Evolutionary conservation across 2,888 invertebrate species (phyloP), one percentile per base, ranked within the genome.

Genomic region (Stenchaetothrips biformis): DNA sequence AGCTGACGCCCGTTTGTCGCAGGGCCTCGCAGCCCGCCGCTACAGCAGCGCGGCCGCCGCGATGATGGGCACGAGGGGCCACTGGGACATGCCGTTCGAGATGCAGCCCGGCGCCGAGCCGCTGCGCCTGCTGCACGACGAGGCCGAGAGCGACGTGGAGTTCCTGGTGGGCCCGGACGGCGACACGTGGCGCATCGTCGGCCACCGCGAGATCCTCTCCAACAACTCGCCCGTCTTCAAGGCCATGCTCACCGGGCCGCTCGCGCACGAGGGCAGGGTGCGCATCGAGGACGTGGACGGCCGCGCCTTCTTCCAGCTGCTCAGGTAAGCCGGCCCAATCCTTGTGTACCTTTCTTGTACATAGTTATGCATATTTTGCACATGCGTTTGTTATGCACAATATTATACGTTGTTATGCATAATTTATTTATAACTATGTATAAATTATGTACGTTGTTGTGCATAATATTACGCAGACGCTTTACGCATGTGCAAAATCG

Each of bases 101-200:
- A 37, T 4, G 37, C 2, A 2, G 37, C 2, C 37, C 37, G 4
- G 4, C 37, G 37, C 37, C 37, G 37, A 37, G 37, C 37, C 37
- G 37, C 37, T 37, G 9, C 67, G 21, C 7, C 86, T 89, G 59
- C 89, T 89, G 83, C 89, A 90, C 83, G 87, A 88, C 82, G 90
- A 90, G 85, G 88, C 87, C 81, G 89, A 89, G 82, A 89, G 90
- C 83, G 92, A 92, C 85, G 89, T 92, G 82, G 88, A 89, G 67
- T 91, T 92, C 85, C 88, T 92, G 84, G 92, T 91, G 59, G 92
- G 92, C 25, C 88, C 89, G 83, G 90, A 90, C 80, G 90, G 89
- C 37, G 91, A 91, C 84, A 90, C 90, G 25, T 92, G 91, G 90
- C 89, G 92, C 81, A 90, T 92, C 85, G 91, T 92, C n/a, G 92